Evolutionary conservation across 2,113 vertebrate species (phyloP), one percentile per base, ranked within the genome.

Genomic region (Colistium nudipinnis): DNA sequence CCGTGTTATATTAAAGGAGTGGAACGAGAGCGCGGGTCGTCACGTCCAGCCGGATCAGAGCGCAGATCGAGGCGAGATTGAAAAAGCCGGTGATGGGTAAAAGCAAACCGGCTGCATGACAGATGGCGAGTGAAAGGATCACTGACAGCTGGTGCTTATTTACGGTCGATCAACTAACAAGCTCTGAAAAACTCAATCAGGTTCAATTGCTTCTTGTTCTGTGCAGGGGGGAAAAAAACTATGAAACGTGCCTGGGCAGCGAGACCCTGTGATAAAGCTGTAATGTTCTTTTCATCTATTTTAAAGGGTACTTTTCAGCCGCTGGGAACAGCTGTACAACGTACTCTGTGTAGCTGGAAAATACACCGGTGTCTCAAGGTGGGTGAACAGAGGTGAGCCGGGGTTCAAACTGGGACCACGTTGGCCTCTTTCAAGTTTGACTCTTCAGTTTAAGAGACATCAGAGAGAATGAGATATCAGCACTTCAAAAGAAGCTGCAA

Each of bases 21-120:
- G 16, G 12, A 49, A 14, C 6, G 4, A 4, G 20, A 19, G 43
- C 43, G n/a, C 19, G 59, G 12, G 38, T 27, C 27, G 28, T 0
- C 13, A 35, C 28, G 61, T 62, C 41, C 52, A 44, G 25, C 11
- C 19, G 55, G 45, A 73, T 70, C 43, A 66, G 43, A 76, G 28
- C 7, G 17, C 61, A 38, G 51, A 70, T 13, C 14, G 64, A 44
- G 43, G 64, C 41, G 47, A 56, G 54, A 85, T 24, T 57, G 60
- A 55, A 69, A 63, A 62, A 25, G 30, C 55, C 45, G 53, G 24
- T 9, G 45, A 36, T 3, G 8, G 25, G 36, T n/a, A 41, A 48
- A 22, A 39, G 22, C 0, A 0, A 60, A 66, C 56, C 24, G 22
- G n/a, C 20, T 63, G 33, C 7, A 49, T 11, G 22, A 25, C 20